Percentiles rank a stretch among this genome's conserved stretches.
These are phyloP conservation scores for Anthopleura sola DNA, from an alignment of 64 coral and sea anemone genomes.

Conservation along the genomic window DNA sequence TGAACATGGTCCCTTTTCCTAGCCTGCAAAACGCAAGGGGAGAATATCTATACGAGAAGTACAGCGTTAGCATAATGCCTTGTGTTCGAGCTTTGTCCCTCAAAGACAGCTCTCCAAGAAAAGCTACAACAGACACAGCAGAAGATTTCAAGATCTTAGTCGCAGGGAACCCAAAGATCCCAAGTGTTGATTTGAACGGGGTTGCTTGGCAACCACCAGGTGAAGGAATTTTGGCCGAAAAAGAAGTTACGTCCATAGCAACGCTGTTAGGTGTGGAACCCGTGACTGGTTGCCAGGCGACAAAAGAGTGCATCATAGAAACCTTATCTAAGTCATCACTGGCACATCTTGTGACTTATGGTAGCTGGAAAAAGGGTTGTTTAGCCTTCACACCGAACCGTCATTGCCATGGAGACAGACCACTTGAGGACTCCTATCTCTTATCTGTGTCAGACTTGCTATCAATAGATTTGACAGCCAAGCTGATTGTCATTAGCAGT, in stretches of 20 bases:
- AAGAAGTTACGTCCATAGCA: conserved; percentile 64
- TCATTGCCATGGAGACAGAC: conserved; percentile 8
- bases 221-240: conserved; percentile 58
- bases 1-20: conserved; percentile 66
- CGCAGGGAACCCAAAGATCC: conserved; percentile 66
- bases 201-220: conserved; percentile 55
- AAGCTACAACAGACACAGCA: background rate
- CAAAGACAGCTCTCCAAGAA: background rate
- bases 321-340: conserved; percentile 44
- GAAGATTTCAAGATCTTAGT: conserved; percentile 53
- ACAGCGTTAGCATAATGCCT: conserved; percentile 51
- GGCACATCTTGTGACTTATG: conserved; percentile 68
- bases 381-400: conserved; percentile 60
- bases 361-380: conserved; percentile 60
- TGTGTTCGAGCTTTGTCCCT: conserved; percentile 53
- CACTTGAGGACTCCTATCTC: conserved; percentile 59
- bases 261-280: conserved; percentile 70
- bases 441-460: conserved; percentile 51
- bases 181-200: conserved; percentile 49
- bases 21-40: conserved; percentile 56
- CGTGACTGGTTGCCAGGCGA: conserved; percentile 54
- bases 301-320: conserved; percentile 60
- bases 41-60: conserved; percentile 39
- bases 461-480: conserved; percentile 42
- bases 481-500: conserved; percentile 58